A percentile compares a stretch with the other conserved stretches of the same genome.
Evolutionary conservation across 2,888 invertebrate genomes (phyloP).

Genomic region (Andrena praecox): DNA sequence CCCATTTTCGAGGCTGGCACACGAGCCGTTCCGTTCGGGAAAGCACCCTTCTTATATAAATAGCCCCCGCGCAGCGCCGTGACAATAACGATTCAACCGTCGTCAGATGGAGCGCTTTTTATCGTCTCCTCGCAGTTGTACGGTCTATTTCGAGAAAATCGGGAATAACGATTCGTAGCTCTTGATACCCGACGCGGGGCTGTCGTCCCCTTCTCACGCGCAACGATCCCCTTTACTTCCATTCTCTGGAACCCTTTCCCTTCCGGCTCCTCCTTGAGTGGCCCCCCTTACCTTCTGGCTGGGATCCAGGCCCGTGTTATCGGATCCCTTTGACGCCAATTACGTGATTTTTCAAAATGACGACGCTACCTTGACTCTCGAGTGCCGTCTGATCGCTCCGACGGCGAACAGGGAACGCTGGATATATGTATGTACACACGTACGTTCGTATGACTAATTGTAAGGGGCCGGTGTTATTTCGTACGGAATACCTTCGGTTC

Average conservation of each 20-base stretch:
- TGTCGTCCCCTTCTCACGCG: slow-evolving; percentile 40
- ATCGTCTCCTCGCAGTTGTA: slow-evolving; percentile 54
- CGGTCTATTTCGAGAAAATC: slow-evolving; percentile 56
- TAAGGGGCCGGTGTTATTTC: neutral
- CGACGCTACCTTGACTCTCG: slow-evolving; percentile 22
- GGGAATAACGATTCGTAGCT: slow-evolving; percentile 62
- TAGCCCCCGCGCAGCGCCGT: slow-evolving; percentile 52
- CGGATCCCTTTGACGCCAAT: slow-evolving; percentile 73
- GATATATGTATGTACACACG: neutral
- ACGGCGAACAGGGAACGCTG: neutral
- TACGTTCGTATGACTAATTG: too few species aligned
- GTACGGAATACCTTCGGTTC: too few species aligned
- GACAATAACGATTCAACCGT: slow-evolving; percentile 70
- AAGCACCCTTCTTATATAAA: slow-evolving; percentile 65
- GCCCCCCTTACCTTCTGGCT: slow-evolving; percentile 68
- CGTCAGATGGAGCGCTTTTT: slow-evolving; percentile 63
- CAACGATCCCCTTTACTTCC: slow-evolving; percentile 23
- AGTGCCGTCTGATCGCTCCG: slow-evolving; percentile 1
- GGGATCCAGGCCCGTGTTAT: slow-evolving; percentile 66
- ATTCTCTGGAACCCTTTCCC: slow-evolving; percentile 50
- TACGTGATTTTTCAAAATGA: slow-evolving; percentile 71
- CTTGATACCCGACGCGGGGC: slow-evolving; percentile 29
- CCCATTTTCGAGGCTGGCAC: slow-evolving; percentile 55
- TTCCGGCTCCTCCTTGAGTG: slow-evolving; percentile 48
- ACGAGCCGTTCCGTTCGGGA: slow-evolving; percentile 33